Evolutionary conservation across 1,140 invertebrate species (phyloP), one percentile per base, ranked within the genome.

Genomic region (Heliconius congener): DNA sequence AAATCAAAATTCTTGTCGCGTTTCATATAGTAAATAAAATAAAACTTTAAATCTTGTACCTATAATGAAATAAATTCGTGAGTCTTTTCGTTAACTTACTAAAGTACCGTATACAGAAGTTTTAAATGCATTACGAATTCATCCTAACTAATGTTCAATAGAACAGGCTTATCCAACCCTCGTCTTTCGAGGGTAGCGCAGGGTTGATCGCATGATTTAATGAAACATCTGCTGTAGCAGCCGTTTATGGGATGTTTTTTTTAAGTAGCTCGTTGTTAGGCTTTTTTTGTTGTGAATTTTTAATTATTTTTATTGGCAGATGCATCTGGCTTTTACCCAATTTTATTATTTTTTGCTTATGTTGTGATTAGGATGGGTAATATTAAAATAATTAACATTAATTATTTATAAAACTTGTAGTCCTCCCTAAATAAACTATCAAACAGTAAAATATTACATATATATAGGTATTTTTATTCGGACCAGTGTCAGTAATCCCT

Each of bases 261-360:
- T 13, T 16, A 27, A 13, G 13, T 16, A 46, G 16, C 0, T 46
- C 9, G 27, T 27, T 60, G 42, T 46, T 46, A 2, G 18, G 8
- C 18, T 6, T 30, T 66, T 66, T 60, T 66, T 37, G 34, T 27
- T 66, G 23, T 66, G n/a, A 66, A 30, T 0, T 66, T 30, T 66
- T 27, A 66, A 66, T 66, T 66, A 66, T 30, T 66, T 66, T 66
- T 66, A 30, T 66, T 27, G 60, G 60, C 60, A 66, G 23, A 66
- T 66, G 60, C 60, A 30, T 30, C 27, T 66, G 60, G 23, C n/a
- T 60, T 60, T 60, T 11, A 60, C 9, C 23, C 0, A 27, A 23
- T n/a, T 60, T 11, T 60, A 11, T 16, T 11, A 2, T 23, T 11
- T 60, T 66, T 27, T 66, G 16, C 11, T 27, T 30, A n/a, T 27